Base-by-base conservation (phyloP, 2,797 vertebrate species). In the Pipistrellus kuhlii region DNA sequence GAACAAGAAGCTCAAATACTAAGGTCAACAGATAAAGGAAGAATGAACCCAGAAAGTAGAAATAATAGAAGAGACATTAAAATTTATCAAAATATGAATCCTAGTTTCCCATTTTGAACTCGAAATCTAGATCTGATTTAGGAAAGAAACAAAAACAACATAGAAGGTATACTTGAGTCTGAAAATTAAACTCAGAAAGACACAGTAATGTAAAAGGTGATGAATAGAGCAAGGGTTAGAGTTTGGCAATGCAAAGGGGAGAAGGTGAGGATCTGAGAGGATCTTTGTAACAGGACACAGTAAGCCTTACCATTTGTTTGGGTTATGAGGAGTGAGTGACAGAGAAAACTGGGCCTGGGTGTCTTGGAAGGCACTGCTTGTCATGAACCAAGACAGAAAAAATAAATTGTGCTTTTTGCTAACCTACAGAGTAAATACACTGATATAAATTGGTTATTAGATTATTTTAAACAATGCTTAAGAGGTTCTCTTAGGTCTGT, bases 381-480 rank as follows among this genome's bases (percentile, higher is more conserved):
- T 76, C 30, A n/a, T 59, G n/a, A 91, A 59, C 20, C 53, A 94
- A 57, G 76, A 78, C 8, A 38, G n/a, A 12, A 88, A 90, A 62
- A 77, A 8, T 21, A 80, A 87, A 68, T 21, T 23, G 11, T 41
- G 9, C 7, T 35, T 62, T 83, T 38, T 35, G 51, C 32, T 64
- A 77, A 30, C 30, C 25, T 73, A 15, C 27, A 88, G 20, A 91
- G 35, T 62, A 62, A 85, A 85, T n/a, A 82, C 48, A 55, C 35
- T 48, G 46, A 15, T 25, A 76, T n/a, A 92, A 84, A 27, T 35
- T 53, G 13, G 48, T 77, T 55, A 73, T 59, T 85, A 23, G 14
- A 59, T 85, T 84, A 48, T 78, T 80, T 94, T n/a, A 59, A 90
- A 90, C 35, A 51, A 51, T 72, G 55, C 30, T 84, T 90, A 69